phyloP scores from a whole-genome alignment of 2,113 vertebrate genomes.

The Nanorana parkeri region DNA sequence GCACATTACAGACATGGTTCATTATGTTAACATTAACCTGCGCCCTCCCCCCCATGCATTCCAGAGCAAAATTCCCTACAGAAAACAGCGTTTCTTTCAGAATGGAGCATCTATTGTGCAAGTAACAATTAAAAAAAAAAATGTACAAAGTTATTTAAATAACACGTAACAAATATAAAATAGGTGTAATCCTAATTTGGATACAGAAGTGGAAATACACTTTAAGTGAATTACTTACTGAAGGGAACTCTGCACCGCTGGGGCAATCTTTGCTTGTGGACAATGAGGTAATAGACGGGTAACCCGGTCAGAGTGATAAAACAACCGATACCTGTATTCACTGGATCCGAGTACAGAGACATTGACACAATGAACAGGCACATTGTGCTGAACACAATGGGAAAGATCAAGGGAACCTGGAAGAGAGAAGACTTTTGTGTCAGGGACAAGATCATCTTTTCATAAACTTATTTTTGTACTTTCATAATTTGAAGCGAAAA shows the following conservation, averaged over 20 bases:
- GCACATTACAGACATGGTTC: too few species aligned
- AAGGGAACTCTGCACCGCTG: slow-evolving; percentile 54
- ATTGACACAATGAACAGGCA: slow-evolving; percentile 72
- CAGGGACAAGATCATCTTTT: background rate
- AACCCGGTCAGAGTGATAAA: slow-evolving; percentile 71
- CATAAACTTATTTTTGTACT: background rate
- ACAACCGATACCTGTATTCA: slow-evolving; percentile 71
- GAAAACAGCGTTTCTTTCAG: too few species aligned
- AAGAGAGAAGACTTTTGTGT: slow-evolving; percentile 1
- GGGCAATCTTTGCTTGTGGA: slow-evolving; percentile 59
- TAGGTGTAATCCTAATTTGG: too few species aligned
- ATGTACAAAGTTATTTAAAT: too few species aligned
- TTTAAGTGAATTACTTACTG: slow-evolving; percentile 61
- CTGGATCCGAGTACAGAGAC: slow-evolving; percentile 75
- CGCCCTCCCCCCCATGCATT: too few species aligned
- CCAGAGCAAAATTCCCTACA: too few species aligned
- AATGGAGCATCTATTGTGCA: too few species aligned
- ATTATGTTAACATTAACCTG: too few species aligned
- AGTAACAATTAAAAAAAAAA: too few species aligned
- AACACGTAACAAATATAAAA: too few species aligned
- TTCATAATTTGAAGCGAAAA: background rate
- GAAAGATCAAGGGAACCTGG: slow-evolving; percentile 71
- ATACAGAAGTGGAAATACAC: too few species aligned
- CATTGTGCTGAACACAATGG: slow-evolving; percentile 67
- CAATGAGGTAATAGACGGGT: slow-evolving; percentile 70